Base-by-base conservation (phyloP, 2,113 vertebrate species). In the Petaurus breviceps region DNA sequence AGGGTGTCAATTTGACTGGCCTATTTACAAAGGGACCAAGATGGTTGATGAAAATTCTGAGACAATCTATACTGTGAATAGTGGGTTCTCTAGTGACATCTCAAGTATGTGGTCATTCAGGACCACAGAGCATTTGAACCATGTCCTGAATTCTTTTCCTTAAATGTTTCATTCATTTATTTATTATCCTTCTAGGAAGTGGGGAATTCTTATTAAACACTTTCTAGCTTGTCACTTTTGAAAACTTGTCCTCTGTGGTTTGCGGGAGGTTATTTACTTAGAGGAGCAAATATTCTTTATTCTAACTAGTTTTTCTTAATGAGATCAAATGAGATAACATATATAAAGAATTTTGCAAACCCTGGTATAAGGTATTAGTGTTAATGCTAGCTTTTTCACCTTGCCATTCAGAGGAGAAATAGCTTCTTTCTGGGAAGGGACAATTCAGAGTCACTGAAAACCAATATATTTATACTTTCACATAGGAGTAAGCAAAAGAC, bases 21-120 rank as follows among this genome's bases (percentile, higher is more conserved):
- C n/a, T 92, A 12, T 61, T 96, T 96, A 90, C 50, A 84, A 95
- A 96, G 16, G 68, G 6, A n/a, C 19, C 68, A 43, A 84, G 68
- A 23, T 43, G n/a, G 68, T 84, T 84, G 68, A 22, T 84, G 68
- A 84, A 84, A n/a, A 84, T 84, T 84, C 68, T 43, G 68, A 84
- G 68, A n/a, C 68, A 77, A 77, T 84, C 68, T 84, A 43, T 8
- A 43, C 68, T 43, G n/a, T 43, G 68, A 84, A 43, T n/a, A 84
- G 68, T 23, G n/a, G n/a, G 19, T 84, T 43, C 68, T 84, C 68
- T 43, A 43, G 68, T 84, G 37, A 43, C 37, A 84, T n/a, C n/a
- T 84, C 68, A 84, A 84, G 68, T 84, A 84, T 84, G 19, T 84
- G 19, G 19, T n/a, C 19, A 84, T 84, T 84, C 68, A 84, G n/a